Percentiles rank a stretch among this genome's conserved stretches.
Evolutionary conservation across 2,113 vertebrate genomes (phyloP).

Genomic region (Porphyrio hochstetteri): DNA sequence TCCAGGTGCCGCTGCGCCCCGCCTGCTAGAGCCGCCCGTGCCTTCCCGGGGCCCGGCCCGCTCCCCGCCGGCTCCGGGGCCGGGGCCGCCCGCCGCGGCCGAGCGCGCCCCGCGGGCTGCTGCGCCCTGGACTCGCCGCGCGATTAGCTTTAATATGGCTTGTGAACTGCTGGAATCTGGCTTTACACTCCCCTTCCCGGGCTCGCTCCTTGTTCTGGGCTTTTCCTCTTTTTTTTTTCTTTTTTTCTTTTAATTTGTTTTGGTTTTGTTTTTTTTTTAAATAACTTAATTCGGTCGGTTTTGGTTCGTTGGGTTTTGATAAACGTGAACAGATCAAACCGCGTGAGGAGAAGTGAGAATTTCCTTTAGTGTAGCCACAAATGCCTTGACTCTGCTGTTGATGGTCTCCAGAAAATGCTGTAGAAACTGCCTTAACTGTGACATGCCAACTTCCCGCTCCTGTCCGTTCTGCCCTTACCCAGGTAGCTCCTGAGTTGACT

Average conservation of each 20-base stretch:
- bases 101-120: neutral
- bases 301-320: neutral
- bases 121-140: neutral
- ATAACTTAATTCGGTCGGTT: neutral
- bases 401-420: conserved; percentile 85
- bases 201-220: neutral
- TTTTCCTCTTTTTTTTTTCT: neutral
- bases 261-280: too few relatives aligned
- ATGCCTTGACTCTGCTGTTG: conserved; percentile 93
- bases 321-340: conserved; percentile 78
- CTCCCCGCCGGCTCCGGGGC: too few relatives aligned
- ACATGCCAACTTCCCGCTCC: conserved; percentile 68
- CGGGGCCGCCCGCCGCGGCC: neutral
- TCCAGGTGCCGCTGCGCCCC: conserved; percentile 96
- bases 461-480: conserved; percentile 77
- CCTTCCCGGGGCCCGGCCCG: conserved; percentile 14
- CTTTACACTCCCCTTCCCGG: conserved; percentile 71
- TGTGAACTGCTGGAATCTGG: conserved; percentile 87
- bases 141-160: conserved; percentile 91
- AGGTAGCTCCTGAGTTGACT: conserved; percentile 77
- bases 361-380: conserved; percentile 93
- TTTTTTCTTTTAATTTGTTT: neutral
- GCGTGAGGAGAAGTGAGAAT: conserved; percentile 72
- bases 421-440: conserved; percentile 95
- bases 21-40: conserved; percentile 87